Evolutionary conservation across 2,113 vertebrate genomes (phyloP).

Genomic region (Zosterops borbonicus): DNA sequence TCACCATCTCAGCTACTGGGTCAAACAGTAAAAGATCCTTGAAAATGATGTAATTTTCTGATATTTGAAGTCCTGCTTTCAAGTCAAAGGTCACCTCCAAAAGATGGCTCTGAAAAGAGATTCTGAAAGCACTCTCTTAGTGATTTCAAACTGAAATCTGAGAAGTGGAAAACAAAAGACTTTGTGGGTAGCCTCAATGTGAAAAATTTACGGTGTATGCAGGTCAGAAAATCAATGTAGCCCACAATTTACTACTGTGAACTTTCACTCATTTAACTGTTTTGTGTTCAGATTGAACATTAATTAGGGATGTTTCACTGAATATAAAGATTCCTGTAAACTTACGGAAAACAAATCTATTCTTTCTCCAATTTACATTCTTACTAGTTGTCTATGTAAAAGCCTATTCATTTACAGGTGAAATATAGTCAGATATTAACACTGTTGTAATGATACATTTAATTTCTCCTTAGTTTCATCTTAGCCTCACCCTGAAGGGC

Average conservation of each 20-base stretch:
- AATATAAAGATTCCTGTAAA: constrained; percentile 6
- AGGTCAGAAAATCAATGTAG: constrained; percentile 54
- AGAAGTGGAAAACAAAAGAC: constrained; percentile 22
- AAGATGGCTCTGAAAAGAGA: background rate
- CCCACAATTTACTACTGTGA: constrained; percentile 33
- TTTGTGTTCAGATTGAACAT: constrained; percentile 2
- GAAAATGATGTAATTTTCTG: background rate
- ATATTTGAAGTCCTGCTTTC: background rate
- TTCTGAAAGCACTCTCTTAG: constrained; percentile 40
- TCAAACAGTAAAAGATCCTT: background rate
- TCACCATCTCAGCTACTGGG: background rate
- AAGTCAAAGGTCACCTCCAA: constrained; percentile 61
- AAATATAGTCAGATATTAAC: background rate
- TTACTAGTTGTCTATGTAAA: background rate
- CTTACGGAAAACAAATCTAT: background rate
- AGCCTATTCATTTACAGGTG: background rate
- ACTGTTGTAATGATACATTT: background rate
- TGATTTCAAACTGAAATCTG: constrained; percentile 31
- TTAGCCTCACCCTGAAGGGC: background rate
- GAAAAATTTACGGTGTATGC: constrained; percentile 28
- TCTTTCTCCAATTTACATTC: background rate
- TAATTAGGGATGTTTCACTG: background rate
- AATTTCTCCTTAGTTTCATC: background rate
- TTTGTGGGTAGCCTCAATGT: constrained; percentile 2
- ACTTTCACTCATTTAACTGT: constrained; percentile 40